phyloP scores from a whole-genome alignment of 2,797 vertebrate genomes.

The Morus bassanus region DNA sequence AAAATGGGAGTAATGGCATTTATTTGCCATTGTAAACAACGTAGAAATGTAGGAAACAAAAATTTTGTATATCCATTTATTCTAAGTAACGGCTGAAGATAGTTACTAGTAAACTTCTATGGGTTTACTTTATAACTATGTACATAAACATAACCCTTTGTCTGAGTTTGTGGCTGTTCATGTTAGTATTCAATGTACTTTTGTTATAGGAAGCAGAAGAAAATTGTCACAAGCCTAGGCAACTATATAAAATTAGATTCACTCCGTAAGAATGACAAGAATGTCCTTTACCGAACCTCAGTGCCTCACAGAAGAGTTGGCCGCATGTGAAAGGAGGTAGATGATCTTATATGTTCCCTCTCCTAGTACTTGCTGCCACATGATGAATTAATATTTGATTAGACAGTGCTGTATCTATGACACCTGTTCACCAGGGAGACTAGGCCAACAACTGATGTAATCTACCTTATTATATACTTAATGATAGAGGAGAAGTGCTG shows the following conservation, averaged over 20 bases:
- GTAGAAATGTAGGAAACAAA: not conserved
- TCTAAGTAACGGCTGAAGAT: not conserved
- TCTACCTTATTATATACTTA: constrained; percentile 65
- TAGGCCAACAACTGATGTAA: constrained; percentile 65
- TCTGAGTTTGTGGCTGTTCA: not conserved
- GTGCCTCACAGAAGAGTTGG: not conserved
- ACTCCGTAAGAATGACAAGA: constrained; percentile 2
- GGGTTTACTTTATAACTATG: not conserved
- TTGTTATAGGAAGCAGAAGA: not conserved
- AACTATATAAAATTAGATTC: not conserved
- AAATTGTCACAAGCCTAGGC: not conserved
- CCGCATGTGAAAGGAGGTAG: not conserved
- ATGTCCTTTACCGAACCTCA: constrained; percentile 12
- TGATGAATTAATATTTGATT: constrained; percentile 68
- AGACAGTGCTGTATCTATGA: constrained; percentile 60
- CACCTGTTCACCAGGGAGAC: constrained; percentile 67
- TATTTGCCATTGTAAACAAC: not conserved
- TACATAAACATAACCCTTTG: not conserved
- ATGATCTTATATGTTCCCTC: constrained; percentile 21
- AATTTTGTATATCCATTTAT: not conserved
- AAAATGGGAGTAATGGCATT: not conserved
- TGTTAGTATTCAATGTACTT: not conserved
- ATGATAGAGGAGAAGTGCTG: constrained; percentile 61
- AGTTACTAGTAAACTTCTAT: not conserved
- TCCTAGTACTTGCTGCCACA: constrained; percentile 30